phyloP scores from a whole-genome alignment of 2,888 invertebrate genomes.

The Himalopsyche anomala region DNA sequence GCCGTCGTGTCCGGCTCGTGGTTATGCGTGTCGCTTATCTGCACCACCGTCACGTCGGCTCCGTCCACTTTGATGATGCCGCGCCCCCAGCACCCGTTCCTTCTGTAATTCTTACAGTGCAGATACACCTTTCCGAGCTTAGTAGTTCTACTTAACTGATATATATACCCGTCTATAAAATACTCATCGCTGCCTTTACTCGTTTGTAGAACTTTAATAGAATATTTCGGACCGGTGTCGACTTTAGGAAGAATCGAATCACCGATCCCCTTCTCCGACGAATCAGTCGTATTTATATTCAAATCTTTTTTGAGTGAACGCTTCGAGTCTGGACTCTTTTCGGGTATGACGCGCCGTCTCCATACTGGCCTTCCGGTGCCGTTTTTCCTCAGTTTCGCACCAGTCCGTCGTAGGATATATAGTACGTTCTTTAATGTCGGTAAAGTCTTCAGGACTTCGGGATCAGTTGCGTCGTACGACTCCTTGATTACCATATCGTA shows the following conservation, averaged over 20 bases:
- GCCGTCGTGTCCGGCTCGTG: neutral
- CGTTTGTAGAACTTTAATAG: neutral
- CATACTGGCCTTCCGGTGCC: neutral
- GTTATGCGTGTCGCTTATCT: neutral
- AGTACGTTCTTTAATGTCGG: neutral
- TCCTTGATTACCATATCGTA: conserved; percentile 11
- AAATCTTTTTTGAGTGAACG: neutral
- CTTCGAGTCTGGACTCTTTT: neutral
- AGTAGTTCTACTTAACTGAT: neutral
- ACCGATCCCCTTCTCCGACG: too few relatives aligned
- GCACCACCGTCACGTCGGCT: neutral
- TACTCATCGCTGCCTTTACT: neutral
- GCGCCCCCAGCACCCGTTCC: neutral
- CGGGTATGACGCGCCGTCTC: neutral
- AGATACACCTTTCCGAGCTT: neutral
- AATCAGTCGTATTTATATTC: neutral
- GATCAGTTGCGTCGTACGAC: neutral
- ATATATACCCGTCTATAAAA: neutral
- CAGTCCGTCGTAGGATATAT: neutral
- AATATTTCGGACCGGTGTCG: neutral
- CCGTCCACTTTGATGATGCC: neutral
- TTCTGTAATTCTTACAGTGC: neutral
- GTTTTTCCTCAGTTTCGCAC: neutral
- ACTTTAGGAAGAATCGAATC: too few relatives aligned
- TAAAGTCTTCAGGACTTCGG: neutral